These are phyloP conservation scores for Phoenicopterus ruber DNA, from an alignment of 2,113 vertebrate genomes.

Conservation along the genomic window DNA sequence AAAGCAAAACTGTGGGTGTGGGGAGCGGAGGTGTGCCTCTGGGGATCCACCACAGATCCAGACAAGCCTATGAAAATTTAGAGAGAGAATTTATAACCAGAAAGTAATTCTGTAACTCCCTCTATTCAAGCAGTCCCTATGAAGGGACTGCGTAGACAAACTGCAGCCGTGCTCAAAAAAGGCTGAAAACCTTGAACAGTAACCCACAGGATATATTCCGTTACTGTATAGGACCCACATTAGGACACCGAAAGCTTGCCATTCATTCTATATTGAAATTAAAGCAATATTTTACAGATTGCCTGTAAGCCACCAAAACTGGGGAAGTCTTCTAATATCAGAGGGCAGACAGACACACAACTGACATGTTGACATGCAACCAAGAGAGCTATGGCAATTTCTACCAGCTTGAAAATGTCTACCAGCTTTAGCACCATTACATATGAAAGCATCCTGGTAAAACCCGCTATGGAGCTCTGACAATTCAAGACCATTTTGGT, in stretches of 20 bases:
- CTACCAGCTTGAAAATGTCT: neutral
- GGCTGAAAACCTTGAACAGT: neutral
- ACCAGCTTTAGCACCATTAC: neutral
- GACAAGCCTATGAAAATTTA: neutral
- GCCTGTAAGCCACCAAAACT: neutral
- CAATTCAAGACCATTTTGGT: neutral
- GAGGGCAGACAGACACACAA: neutral
- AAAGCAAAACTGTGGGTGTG: neutral
- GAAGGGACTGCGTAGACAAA: neutral
- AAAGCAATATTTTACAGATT: neutral
- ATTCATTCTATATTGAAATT: neutral
- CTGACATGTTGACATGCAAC: neutral
- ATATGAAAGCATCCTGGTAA: neutral
- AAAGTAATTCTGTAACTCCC: neutral
- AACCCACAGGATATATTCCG: neutral
- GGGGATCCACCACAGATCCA: neutral
- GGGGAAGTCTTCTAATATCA: neutral
- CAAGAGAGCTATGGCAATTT: neutral
- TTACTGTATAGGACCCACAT: neutral
- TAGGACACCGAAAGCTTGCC: neutral
- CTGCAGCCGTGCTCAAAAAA: neutral
- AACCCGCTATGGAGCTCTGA: neutral
- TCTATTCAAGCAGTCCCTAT: neutral
- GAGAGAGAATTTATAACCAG: neutral
- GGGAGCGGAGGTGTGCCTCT: neutral